Base-by-base conservation (phyloP, 2,888 invertebrate genomes). In the Ochropleura plecta region DNA sequence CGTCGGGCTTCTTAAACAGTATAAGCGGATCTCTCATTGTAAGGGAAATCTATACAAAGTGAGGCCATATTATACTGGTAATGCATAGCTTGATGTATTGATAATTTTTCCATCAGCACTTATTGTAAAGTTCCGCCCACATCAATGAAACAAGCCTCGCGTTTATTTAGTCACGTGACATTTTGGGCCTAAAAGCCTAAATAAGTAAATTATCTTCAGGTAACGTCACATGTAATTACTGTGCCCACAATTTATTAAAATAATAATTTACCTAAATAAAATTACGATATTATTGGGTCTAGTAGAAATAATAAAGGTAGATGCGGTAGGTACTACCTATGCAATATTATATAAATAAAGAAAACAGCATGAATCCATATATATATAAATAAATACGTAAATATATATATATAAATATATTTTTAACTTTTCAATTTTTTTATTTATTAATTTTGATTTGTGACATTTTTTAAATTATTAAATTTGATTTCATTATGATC, bases 141-240 rank as follows among this genome's bases (percentile, higher is more conserved):
- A 70, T 40, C 10, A 51, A 60, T 79, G 67, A 64, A 70, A 67
- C 16, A 59, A 57, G 48, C n/a, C 7, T n/a, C 46, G 12, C 59
- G 8, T 46, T 12, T 69, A 18, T 64, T 48, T 60, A 68, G 16
- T 60, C 16, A 62, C 18, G n/a, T 60, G 48, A 69, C 6, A 71
- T 44, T 20, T 75, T 12, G 10, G 3, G n/a, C 63, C 63, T 84
- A 84, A 84, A 77, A 84, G 85, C 84, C 62, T 55, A 63, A 71
- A 57, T 75, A 79, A 82, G 48, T 79, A 64, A 74, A 77, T 84
- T 84, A 74, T 59, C 10, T 66, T 42, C 8, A 74, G 70, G 69
- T 75, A 73, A 73, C 69, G 73, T 76, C 74, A 78, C 67, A 76
- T 74, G 72, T 57, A 76, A 77, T 82, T 75, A 79, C 48, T 51